A percentile compares a stretch with the other conserved stretches of the same genome.
Evolutionary conservation across 2,888 invertebrate genomes (phyloP).

Genomic region (Xestia rhomboidea): DNA sequence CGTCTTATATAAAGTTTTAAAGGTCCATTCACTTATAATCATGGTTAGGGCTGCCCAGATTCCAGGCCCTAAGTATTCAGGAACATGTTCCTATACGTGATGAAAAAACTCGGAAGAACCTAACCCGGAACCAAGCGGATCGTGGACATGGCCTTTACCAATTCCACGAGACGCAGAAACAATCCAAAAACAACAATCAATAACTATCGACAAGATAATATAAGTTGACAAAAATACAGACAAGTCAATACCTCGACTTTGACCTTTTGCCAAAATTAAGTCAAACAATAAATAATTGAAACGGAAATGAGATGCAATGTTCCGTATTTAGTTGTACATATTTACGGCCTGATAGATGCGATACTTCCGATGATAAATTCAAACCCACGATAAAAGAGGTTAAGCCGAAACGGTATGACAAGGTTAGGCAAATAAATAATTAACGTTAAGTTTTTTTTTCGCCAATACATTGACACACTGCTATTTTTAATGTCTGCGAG

Average conservation of each 20-base stretch:
- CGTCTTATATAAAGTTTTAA: too few relatives aligned
- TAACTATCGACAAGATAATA: background rate
- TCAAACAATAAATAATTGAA: constrained; percentile 10
- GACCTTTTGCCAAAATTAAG: constrained; percentile 42
- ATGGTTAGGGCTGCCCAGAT: background rate
- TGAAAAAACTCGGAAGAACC: background rate
- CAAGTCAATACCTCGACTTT: constrained; percentile 21
- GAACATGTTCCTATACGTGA: background rate
- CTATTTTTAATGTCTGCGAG: constrained; percentile 21
- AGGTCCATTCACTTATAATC: background rate
- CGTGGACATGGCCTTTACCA: background rate
- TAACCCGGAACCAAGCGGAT: background rate
- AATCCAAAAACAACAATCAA: background rate
- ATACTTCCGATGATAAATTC: constrained; percentile 35
- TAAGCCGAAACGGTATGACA: background rate
- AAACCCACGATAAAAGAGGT: constrained; percentile 4
- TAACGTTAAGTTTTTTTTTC: constrained; percentile 16
- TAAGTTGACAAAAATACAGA: background rate
- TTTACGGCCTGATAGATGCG: background rate
- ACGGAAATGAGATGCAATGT: constrained; percentile 35
- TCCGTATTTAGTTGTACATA: constrained; percentile 21
- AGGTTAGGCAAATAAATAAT: constrained; percentile 33
- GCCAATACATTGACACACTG: constrained; percentile 18
- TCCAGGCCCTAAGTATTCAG: background rate
- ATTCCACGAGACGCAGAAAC: background rate